Conservation (phyloP, 2,797 vertebrate species). For the Catostomus latipinnis region DNA sequence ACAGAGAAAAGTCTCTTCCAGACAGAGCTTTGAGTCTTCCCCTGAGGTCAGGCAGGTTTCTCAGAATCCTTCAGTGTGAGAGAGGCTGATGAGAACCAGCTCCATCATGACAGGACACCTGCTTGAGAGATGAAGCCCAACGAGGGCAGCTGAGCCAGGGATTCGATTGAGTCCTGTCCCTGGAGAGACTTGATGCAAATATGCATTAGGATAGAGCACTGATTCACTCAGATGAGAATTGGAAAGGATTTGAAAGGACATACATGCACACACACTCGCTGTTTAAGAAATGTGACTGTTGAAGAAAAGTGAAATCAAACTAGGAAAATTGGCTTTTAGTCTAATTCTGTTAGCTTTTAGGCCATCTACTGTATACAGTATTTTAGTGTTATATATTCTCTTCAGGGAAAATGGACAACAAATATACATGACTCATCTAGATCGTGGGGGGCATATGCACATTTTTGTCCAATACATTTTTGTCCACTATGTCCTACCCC, state of each 20-base stretch:
- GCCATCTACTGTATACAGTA: no score
- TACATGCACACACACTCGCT: neutral
- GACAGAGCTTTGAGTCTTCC: constrained; percentile 37
- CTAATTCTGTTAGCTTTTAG: no score
- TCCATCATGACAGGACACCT: constrained; percentile 42
- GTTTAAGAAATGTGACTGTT: neutral
- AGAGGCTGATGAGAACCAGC: constrained; percentile 41
- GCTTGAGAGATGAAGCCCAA: constrained; percentile 46
- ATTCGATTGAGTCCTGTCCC: constrained; percentile 32
- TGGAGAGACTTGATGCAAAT: constrained; percentile 28
- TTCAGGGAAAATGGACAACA: no score
- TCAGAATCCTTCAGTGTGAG: constrained; percentile 35
- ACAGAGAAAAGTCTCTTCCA: constrained; percentile 20
- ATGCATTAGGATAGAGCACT: neutral
- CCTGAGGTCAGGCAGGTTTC: constrained; percentile 17
- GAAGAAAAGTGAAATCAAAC: no score
- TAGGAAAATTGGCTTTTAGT: no score
- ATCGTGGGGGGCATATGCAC: neutral
- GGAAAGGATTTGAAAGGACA: constrained; percentile 8
- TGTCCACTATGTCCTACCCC: neutral
- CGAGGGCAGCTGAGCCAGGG: constrained; percentile 38
- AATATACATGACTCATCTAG: no score
- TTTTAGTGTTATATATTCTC: no score
- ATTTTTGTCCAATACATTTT: neutral
- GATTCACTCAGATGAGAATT: constrained; percentile 33